These are phyloP conservation scores for Anisognathus igniventris DNA, from an alignment of 2,797 vertebrate genomes.

Conservation along the genomic window DNA sequence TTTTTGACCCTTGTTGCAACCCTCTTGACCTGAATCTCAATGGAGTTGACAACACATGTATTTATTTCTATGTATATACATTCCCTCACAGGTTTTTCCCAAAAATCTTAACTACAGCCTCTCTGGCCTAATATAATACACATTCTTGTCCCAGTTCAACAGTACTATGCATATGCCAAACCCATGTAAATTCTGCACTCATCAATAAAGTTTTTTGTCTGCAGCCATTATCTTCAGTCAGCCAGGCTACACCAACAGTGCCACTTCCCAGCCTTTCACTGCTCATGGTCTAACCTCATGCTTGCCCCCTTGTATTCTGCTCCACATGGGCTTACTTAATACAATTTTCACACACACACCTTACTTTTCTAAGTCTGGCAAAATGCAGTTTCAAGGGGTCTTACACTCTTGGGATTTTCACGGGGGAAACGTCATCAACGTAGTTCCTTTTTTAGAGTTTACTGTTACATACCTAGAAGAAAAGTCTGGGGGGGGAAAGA, in stretches of 20 bases:
- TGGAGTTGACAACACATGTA: neutral
- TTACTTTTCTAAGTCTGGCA: neutral
- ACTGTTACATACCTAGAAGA: neutral
- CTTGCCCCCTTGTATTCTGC: neutral
- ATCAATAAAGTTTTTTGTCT: neutral
- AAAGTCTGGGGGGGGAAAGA: neutral
- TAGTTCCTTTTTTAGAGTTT: neutral
- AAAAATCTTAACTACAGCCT: neutral
- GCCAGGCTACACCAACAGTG: neutral
- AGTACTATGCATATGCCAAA: neutral
- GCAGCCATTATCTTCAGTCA: neutral
- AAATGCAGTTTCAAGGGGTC: neutral
- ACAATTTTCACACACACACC: neutral
- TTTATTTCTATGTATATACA: neutral
- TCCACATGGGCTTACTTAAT: neutral
- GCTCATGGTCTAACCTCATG: neutral
- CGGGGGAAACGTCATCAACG: fast-evolving
- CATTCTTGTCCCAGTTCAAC: neutral
- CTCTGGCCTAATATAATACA: neutral
- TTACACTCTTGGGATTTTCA: neutral
- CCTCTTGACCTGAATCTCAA: neutral
- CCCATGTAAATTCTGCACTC: neutral
- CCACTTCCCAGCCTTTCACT: neutral
- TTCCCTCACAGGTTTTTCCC: neutral
- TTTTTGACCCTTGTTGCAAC: neutral